phyloP scores from a whole-genome alignment of 2,113 vertebrate genomes.

The Phrynosoma blainvillii region DNA sequence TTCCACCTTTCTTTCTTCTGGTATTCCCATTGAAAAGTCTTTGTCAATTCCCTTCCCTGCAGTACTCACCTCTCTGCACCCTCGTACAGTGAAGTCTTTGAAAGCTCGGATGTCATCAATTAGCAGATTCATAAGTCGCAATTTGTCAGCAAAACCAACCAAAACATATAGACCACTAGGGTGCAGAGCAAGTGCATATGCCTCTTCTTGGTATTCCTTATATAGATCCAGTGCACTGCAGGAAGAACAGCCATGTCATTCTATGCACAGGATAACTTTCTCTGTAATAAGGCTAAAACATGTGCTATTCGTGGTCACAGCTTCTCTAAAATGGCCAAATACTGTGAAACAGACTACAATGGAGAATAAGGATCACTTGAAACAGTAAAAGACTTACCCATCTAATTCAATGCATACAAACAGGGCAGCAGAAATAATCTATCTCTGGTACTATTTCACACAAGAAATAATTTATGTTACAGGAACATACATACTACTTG shows the following conservation, averaged over 20 bases:
- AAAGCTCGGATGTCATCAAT: conserved; percentile 87
- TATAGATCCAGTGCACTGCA: conserved; percentile 86
- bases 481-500: neutral
- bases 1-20: neutral
- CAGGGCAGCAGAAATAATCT: neutral
- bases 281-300: conserved; percentile 14
- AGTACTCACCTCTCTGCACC: conserved; percentile 87
- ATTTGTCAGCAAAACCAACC: conserved; percentile 92
- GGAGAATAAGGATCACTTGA: neutral
- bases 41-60: neutral
- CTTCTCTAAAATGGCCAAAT: neutral
- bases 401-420: conserved; percentile 15
- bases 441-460: conserved; percentile 14
- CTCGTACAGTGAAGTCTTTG: conserved; percentile 88
- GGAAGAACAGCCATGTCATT: conserved; percentile 32
- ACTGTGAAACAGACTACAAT: conserved; percentile 23
- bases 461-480: neutral
- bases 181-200: conserved; percentile 87
- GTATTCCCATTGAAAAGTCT: neutral
- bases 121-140: conserved; percentile 89
- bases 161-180: conserved; percentile 90
- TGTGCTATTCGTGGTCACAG: neutral
- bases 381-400: conserved; percentile 16
- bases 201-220: conserved; percentile 91
- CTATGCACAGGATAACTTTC: neutral